A percentile compares a stretch with the other conserved stretches of the same genome.
Evolutionary conservation across 2,797 vertebrate species (phyloP).

Genomic region (Schizothorax lantsangensis): DNA sequence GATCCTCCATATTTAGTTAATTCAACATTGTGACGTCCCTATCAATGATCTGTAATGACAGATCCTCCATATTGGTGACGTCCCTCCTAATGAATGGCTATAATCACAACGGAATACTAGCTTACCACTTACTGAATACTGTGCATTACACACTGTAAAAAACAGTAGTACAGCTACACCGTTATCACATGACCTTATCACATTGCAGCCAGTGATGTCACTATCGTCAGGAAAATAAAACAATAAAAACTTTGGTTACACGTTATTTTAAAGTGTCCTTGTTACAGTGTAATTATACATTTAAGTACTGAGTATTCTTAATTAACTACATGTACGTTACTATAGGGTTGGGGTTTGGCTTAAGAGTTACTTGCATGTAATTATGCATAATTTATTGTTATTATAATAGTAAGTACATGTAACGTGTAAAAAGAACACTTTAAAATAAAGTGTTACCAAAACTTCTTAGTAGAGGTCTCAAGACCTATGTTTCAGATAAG

Average conservation of each 20-base stretch:
- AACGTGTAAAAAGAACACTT: not conserved
- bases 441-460: not conserved
- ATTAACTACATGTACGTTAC: not conserved
- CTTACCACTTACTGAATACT: not conserved
- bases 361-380: not conserved
- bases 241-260: not conserved
- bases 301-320: not conserved
- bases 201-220: not conserved
- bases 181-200: not conserved
- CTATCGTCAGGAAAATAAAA: not conserved
- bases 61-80: not conserved
- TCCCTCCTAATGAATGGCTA: not conserved
- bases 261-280: not conserved
- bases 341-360: not conserved
- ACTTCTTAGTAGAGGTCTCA: not conserved
- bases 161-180: not conserved
- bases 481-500: not conserved
- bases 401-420: not conserved
- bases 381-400: not conserved
- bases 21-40: too few species aligned
- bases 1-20: too few species aligned
- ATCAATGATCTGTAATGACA: not conserved
- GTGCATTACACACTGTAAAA: too few species aligned
- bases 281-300: not conserved
- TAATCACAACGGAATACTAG: not conserved